Conservation (phyloP, 23 tunicate species). For the Corella eumyota region DNA sequence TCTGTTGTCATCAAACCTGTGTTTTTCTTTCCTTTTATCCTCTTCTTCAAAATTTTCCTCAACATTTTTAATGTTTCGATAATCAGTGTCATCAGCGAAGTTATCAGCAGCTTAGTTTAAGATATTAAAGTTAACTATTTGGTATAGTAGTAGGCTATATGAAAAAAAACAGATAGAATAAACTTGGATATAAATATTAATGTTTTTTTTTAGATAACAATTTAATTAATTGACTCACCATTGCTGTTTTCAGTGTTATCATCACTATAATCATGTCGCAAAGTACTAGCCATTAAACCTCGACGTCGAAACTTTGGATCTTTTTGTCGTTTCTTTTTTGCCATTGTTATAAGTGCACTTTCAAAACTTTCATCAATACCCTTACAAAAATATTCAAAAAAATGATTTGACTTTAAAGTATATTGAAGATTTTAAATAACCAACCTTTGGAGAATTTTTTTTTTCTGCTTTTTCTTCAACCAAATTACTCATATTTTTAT, state of each 20-base stretch:
- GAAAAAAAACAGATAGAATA: neutral
- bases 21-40: slow-evolving; percentile 47
- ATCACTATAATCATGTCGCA: slow-evolving; percentile 45
- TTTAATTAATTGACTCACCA: neutral
- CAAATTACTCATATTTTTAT: slow-evolving; percentile 2
- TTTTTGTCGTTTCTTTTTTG: slow-evolving; percentile 40
- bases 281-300: slow-evolving; percentile 79
- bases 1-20: too few species aligned
- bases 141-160: neutral
- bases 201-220: neutral
- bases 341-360: slow-evolving; percentile 50
- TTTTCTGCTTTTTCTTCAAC: slow-evolving; percentile 3
- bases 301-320: slow-evolving; percentile 47
- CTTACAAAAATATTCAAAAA: slow-evolving; percentile 3
- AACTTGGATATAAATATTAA: neutral
- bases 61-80: slow-evolving; percentile 6
- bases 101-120: slow-evolving; percentile 9
- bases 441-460: slow-evolving; percentile 1
- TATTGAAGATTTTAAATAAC: neutral
- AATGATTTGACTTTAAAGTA: neutral
- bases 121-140: neutral
- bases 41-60: slow-evolving; percentile 48
- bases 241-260: slow-evolving; percentile 13
- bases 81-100: slow-evolving; percentile 43
- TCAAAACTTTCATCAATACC: slow-evolving; percentile 62